Evolutionary conservation across 2,113 vertebrate genomes (phyloP), one percentile per base, ranked within the genome.

Genomic region (Chaetodon auriga): DNA sequence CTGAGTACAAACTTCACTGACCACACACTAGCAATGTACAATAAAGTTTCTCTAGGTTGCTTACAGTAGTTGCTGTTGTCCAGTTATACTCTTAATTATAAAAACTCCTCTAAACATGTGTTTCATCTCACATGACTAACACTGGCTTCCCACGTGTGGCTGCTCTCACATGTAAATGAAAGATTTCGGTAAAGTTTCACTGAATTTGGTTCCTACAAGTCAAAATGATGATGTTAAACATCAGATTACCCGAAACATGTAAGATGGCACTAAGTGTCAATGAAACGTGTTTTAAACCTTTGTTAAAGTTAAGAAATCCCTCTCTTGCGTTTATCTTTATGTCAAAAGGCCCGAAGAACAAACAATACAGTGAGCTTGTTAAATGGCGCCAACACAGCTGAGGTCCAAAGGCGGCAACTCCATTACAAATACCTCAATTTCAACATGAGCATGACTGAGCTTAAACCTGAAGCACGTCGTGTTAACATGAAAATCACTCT

Each of bases 401-500:
- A 11, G 18, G 10, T 2, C 2, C 9, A 71, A 54, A 30, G 41
- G 5, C 21, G 25, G 16, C 45, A 7, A 5, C 30, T 13, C 11
- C 21, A 16, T 14, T 41, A 41, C 38, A 46, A 41, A 49, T 1
- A 2, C 0, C 1, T 0, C 0, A 1, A 43, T 41, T 25, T 48
- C 1, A 0, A 13, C 68, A 21, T 11, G 4, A 58, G 54, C 0
- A 13, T 3, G 1, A 35, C 7, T 13, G 2, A 4, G 6, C 6
- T 23, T 57, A 10, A 0, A 41, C 15, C 0, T 2, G 3, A 66
- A 75, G 12, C 6, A 5, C 0, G 4, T 18, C 16, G 0, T 0
- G 0, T 2, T 7, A 15, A 13, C 7, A 16, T 6, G 0, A 21
- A 0, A n/a, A 7, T 1, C 0, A 0, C 0, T 1, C 2, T 16